Base-by-base conservation (phyloP, 53 echinoderm and acorn worm species). In the Zoroaster sp. region DNA sequence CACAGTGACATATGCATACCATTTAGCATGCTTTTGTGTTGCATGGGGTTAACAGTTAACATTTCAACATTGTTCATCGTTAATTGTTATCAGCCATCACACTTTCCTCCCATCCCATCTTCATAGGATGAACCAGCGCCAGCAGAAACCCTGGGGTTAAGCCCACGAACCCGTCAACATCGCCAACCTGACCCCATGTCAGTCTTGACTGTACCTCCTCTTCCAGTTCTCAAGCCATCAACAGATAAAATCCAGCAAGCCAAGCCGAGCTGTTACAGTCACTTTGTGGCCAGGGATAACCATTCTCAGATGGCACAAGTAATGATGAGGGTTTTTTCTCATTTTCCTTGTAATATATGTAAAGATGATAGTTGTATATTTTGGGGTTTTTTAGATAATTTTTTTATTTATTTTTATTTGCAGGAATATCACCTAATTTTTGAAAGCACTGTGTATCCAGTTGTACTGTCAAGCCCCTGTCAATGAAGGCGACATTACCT, bases 261-360 rank as follows among this genome's bases (percentile, higher is more conserved):
- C 34, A 93, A 89, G 34, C 97, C 97, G 0, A 66, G 79, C 3
- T 93, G 92, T 79, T 88, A 77, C 66, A 95, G 91, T 10, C 97
- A 97, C 66, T 97, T 97, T 46, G 87, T 91, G 5, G 93, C 93
- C 5, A 91, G 89, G 67, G 87, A 83, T 32, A 97, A 97, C 85
- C 78, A 80, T 9, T 93, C 97, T 14, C 92, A 95, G 66, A 91
- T 97, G 91, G 97, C 97, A 38, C 95, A 97, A 92, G 97, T 97
- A 69, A 87, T 21, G 51, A 30, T 33, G 17, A 10, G 3, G 17
- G 15, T 40, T 35, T 10, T 23, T 13, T 78, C 52, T 12, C 9
- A 12, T 18, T 1, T 44, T 72, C 72, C 9, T 28, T 18, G 9
- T 72, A 15, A 18, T 72, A 4, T 17, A 11, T 7, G 18, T 4